Evolutionary conservation across 1,140 invertebrate species (phyloP).

Genomic region (Drosophila repleta): DNA sequence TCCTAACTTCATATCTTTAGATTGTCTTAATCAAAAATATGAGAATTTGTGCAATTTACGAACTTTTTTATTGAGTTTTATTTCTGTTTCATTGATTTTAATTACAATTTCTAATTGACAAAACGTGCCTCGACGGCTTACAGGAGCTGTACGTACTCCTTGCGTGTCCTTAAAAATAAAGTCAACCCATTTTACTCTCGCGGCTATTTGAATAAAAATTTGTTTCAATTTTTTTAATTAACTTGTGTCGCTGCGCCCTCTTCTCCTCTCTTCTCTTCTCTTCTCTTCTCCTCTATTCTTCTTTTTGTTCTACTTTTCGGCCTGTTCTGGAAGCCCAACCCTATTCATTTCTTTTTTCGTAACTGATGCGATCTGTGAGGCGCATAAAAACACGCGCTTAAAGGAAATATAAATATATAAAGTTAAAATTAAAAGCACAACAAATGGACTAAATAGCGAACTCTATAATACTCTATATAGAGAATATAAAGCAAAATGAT

Average conservation of each 20-base stretch:
- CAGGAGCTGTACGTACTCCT: not conserved
- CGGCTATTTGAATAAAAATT: constrained; percentile 39
- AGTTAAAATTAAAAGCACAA: not conserved
- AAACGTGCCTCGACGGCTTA: not conserved
- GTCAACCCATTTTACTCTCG: constrained; percentile 34
- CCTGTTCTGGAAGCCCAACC: not conserved
- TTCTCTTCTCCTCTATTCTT: too few relatives aligned
- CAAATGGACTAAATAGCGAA: not conserved
- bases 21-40: too few relatives aligned
- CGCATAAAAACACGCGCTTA: constrained; percentile 20
- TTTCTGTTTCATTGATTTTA: constrained; percentile 23
- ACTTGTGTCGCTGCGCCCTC: constrained; percentile 51
- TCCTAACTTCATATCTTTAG: too few relatives aligned
- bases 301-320: constrained; percentile 15
- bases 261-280: too few relatives aligned
- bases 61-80: constrained; percentile 16
- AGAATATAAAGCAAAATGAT: too few relatives aligned
- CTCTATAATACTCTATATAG: too few relatives aligned
- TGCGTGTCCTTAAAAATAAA: not conserved
- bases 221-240: constrained; percentile 75
- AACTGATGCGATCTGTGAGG: constrained; percentile 68
- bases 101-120: constrained; percentile 16
- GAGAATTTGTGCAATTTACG: not conserved
- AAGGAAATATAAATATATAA: constrained; percentile 15
- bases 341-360: constrained; percentile 30